Conservation (phyloP, 2,888 invertebrate species). For the Cheilosia variabilis region DNA sequence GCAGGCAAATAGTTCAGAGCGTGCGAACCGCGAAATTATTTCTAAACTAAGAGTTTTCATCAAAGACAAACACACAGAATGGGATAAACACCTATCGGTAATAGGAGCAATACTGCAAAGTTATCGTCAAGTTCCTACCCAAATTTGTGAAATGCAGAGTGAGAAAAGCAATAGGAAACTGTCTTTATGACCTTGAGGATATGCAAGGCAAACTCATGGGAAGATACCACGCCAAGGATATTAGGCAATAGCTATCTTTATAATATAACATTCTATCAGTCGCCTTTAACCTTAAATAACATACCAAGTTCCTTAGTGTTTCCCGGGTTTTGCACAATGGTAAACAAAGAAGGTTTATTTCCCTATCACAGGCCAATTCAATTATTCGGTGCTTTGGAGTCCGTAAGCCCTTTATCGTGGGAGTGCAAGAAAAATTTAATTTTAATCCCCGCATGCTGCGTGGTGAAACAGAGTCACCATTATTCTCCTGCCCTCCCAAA, state of each 20-base stretch:
- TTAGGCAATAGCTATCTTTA: background rate
- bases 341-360: no score
- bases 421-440: no score
- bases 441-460: no score
- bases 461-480: no score
- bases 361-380: no score
- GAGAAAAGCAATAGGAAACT: background rate
- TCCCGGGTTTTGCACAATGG: no score
- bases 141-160: background rate
- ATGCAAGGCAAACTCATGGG: background rate
- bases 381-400: no score
- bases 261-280: no score
- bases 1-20: conserved; percentile 2
- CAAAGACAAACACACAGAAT: background rate
- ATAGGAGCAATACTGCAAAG: background rate
- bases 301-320: no score
- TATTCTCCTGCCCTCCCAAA: no score
- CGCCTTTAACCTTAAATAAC: no score
- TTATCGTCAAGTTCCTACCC: background rate
- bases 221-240: background rate
- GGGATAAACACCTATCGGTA: background rate
- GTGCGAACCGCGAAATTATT: conserved; percentile 12
- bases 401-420: no score
- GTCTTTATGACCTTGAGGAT: background rate
- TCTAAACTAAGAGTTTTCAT: background rate